These are phyloP conservation scores for Gryon sp. DNA, from an alignment of 1,140 invertebrate genomes.

Conservation along the genomic window DNA sequence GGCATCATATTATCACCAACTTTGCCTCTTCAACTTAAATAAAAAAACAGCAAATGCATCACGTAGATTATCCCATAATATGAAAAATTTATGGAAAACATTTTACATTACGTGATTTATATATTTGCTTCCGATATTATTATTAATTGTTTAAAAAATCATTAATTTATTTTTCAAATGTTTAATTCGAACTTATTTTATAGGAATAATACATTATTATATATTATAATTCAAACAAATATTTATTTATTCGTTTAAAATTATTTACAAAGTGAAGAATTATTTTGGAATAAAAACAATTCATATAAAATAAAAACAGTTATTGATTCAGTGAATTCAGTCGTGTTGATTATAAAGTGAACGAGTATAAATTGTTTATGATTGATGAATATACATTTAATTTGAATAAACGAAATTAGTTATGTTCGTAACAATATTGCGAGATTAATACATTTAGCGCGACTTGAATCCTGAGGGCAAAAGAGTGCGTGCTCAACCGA, in stretches of 20 bases:
- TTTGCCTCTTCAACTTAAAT: constrained; percentile 55
- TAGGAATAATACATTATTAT: constrained; percentile 3
- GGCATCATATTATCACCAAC: constrained; percentile 72
- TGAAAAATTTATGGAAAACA: neutral
- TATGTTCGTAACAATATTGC: constrained; percentile 9
- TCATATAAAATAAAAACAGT: too few relatives aligned
- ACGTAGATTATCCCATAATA: constrained; percentile 20
- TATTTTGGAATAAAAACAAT: too few relatives aligned
- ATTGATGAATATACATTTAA: constrained; percentile 33
- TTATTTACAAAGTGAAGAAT: too few relatives aligned
- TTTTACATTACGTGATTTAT: constrained; percentile 1
- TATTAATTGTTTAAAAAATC: too few relatives aligned
- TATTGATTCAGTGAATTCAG: too few relatives aligned
- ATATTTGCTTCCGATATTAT: too few relatives aligned
- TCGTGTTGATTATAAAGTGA: constrained; percentile 24
- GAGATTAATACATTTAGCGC: constrained; percentile 25
- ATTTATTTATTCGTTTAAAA: too few relatives aligned
- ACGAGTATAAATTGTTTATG: constrained; percentile 18
- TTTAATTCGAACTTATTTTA: too few relatives aligned
- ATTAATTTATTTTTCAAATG: too few relatives aligned
- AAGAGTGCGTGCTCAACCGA: constrained; percentile 24
- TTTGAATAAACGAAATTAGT: constrained; percentile 33
- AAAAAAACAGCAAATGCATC: constrained; percentile 50
- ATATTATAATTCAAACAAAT: too few relatives aligned
- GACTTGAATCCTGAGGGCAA: constrained; percentile 29